Evolutionary conservation across 30 jellyfish, hydroid and myxozoan species (phyloP), one percentile per base, ranked within the genome.

Genomic region (Turritopsis rubra): DNA sequence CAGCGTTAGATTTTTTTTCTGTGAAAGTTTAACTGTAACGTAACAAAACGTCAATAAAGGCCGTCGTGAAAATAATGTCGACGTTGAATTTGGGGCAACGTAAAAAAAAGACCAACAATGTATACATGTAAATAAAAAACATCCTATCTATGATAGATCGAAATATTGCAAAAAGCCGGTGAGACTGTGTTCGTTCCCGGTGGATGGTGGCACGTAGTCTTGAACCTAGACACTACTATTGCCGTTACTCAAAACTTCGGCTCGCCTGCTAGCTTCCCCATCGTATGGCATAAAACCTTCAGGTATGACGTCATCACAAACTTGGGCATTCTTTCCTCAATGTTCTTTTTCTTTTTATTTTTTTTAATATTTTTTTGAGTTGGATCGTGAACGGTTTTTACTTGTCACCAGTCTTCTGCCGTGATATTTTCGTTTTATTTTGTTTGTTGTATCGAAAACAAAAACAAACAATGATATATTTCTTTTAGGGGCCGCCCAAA

Each of bases 121-220:
- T n/a, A n/a, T n/a, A n/a, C n/a, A n/a, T n/a, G n/a, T n/a, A n/a
- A n/a, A n/a, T n/a, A n/a, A n/a, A n/a, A n/a, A n/a, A n/a, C n/a
- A n/a, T n/a, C n/a, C n/a, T 68, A 7, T 68, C 30, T 85, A 20
- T 88, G 81, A 7, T 31, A 92, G 98, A 70, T 93, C 30, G 99
- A 93, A 79, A 93, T 93, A 18, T 78, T 93, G 8, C 99, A 93
- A 52, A 79, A 84, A 72, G 97, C 99, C 16, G 99, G 99, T 27
- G 99, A 93, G 76, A 93, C 99, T 41, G 99, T 93, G 18, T 93
- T 88, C 54, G 97, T 93, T 1, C 99, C 99, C 7, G 96, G 95
- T 54, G 99, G 99, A 20, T 93, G 99, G 99, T 93, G 99, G 99
- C 99, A 93, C 66, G 99, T 93, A n/a, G 99, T 93, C 28, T 68